Evolutionary conservation across 1,140 invertebrate genomes (phyloP).

Genomic region (Drosophila leontia): DNA sequence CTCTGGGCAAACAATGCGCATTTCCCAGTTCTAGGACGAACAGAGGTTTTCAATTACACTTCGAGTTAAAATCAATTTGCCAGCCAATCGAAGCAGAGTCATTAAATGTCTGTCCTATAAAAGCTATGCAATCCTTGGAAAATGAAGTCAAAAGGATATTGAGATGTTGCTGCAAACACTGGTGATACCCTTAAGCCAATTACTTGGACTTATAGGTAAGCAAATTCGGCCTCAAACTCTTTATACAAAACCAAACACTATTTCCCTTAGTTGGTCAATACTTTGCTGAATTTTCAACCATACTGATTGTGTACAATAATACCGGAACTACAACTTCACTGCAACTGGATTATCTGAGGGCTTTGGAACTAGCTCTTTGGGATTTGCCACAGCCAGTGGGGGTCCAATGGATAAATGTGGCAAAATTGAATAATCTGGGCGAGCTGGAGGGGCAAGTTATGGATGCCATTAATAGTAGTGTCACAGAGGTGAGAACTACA

Average conservation of each 20-base stretch:
- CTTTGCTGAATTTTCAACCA: constrained; percentile 55
- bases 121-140: constrained; percentile 12
- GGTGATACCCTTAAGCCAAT: constrained; percentile 43
- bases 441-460: constrained; percentile 49
- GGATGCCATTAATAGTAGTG: constrained; percentile 47
- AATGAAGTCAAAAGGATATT: constrained; percentile 16
- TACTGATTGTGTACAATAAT: constrained; percentile 67
- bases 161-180: constrained; percentile 55
- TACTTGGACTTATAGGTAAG: constrained; percentile 63
- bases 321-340: constrained; percentile 20
- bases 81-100: constrained; percentile 42
- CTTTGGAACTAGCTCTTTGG: constrained; percentile 43
- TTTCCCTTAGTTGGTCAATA: constrained; percentile 26
- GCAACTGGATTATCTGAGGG: constrained; percentile 61
- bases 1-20: constrained; percentile 59
- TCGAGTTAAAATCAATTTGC: constrained; percentile 70
- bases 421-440: constrained; percentile 24
- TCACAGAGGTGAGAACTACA: constrained; percentile 46
- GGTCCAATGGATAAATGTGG: constrained; percentile 76
- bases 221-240: neutral
- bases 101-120: constrained; percentile 49
- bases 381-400: constrained; percentile 43
- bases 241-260: neutral
- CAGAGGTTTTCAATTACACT: constrained; percentile 52
- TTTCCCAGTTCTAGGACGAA: constrained; percentile 24